phyloP scores from a whole-genome alignment of 1,140 invertebrate genomes.

The Ceratosolen fusciceps region DNA sequence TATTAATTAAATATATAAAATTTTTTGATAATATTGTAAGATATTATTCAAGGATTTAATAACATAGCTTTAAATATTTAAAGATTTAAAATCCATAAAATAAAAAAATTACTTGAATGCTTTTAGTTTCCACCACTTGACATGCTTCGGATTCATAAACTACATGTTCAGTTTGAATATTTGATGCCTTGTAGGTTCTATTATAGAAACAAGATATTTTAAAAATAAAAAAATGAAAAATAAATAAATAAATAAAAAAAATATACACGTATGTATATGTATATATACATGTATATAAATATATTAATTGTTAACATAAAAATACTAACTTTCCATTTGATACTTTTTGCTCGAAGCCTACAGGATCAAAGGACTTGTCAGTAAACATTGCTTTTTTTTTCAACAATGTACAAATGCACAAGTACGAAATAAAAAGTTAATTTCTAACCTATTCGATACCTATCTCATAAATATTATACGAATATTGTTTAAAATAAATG shows the following conservation, averaged over 20 bases:
- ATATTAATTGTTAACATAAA: conserved; percentile 13
- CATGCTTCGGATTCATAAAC: conserved; percentile 52
- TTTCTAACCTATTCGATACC: background rate
- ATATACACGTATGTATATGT: too few relatives aligned
- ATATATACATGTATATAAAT: too few relatives aligned
- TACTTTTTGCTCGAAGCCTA: conserved; percentile 60
- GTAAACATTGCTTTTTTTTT: conserved; percentile 56
- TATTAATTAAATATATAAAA: background rate
- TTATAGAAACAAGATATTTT: conserved; percentile 20
- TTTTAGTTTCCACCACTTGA: conserved; percentile 61
- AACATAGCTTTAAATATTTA: too few relatives aligned
- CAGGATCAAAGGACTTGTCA: conserved; percentile 56
- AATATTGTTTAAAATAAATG: too few relatives aligned
- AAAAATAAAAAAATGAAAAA: background rate
- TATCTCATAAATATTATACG: background rate
- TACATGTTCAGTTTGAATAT: conserved; percentile 63
- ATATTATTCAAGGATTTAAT: too few relatives aligned
- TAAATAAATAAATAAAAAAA: conserved; percentile 19
- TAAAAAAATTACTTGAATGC: conserved; percentile 56
- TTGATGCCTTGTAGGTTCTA: conserved; percentile 55
- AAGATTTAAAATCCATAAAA: background rate
- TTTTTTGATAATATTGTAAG: too few relatives aligned
- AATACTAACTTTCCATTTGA: conserved; percentile 57
- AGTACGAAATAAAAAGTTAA: background rate
- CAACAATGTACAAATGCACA: background rate